Evolutionary conservation across 2,113 vertebrate genomes (phyloP).

Genomic region (Dunckerocampus dactyliophorus): DNA sequence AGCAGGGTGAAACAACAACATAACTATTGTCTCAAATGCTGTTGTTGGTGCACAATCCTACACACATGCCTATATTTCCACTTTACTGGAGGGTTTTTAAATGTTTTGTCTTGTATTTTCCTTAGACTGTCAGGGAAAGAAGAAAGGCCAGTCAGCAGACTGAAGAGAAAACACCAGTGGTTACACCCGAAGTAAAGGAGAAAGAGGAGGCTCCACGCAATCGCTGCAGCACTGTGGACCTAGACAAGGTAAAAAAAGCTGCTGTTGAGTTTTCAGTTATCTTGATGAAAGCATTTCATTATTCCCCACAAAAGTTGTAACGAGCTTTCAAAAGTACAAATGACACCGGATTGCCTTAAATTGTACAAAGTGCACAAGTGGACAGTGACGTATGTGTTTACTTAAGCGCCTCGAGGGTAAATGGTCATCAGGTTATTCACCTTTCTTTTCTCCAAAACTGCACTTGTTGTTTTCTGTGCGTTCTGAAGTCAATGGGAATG

Average conservation of each 20-base stretch:
- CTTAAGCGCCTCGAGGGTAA: slow-evolving; percentile 10
- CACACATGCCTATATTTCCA: not conserved
- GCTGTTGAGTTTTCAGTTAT: not conserved
- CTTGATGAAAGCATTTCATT: not conserved
- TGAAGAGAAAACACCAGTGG: slow-evolving; percentile 6
- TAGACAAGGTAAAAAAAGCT: slow-evolving; percentile 43
- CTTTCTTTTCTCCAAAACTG: slow-evolving; percentile 4
- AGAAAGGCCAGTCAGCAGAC: slow-evolving; percentile 29
- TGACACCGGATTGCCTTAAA: not conserved
- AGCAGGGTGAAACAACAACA: too few relatives aligned
- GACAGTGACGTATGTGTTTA: not conserved
- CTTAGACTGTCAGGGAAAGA: slow-evolving; percentile 48
- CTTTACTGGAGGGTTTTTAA: not conserved
- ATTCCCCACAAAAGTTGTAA: not conserved
- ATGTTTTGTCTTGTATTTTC: not conserved
- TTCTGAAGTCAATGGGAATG: not conserved
- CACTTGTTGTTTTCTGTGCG: slow-evolving; percentile 7
- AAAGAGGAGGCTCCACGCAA: slow-evolving; percentile 20
- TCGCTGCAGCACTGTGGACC: slow-evolving; percentile 58
- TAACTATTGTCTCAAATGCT: too few relatives aligned
- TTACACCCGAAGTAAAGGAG: not conserved
- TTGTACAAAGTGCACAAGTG: not conserved
- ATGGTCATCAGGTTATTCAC: slow-evolving; percentile 40
- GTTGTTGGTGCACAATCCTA: not conserved
- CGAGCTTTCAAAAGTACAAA: not conserved